A percentile compares a stretch with the other conserved stretches of the same genome.
These are phyloP conservation scores for Gnatocerus cornutus DNA, from an alignment of 2,888 invertebrate species.

Conservation along the genomic window DNA sequence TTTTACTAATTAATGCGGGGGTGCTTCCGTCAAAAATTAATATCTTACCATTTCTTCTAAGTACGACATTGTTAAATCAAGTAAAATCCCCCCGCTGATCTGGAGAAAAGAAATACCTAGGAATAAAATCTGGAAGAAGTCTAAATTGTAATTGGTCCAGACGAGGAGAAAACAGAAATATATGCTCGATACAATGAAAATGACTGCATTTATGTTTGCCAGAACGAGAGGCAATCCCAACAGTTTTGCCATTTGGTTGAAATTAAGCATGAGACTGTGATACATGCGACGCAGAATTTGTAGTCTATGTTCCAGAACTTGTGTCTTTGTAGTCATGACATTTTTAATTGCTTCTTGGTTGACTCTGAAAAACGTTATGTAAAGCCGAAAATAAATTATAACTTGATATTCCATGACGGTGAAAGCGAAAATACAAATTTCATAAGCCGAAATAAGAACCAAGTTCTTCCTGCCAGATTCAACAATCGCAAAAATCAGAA, in stretches of 20 bases:
- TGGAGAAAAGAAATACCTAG: conserved; percentile 9
- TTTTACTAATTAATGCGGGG: too few species aligned
- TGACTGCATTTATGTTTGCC: not conserved
- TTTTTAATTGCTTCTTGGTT: not conserved
- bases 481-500: not conserved
- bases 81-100: not conserved
- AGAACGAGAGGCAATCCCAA: not conserved
- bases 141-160: conserved; percentile 2
- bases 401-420: not conserved
- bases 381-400: not conserved
- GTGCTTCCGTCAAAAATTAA: not conserved
- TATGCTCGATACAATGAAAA: conserved; percentile 2
- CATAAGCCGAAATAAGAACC: conserved; percentile 3
- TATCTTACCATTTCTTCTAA: conserved; percentile 19
- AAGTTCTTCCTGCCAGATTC: not conserved
- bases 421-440: conserved; percentile 11
- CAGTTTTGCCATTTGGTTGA: not conserved
- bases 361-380: conserved; percentile 10
- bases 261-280: conserved; percentile 15
- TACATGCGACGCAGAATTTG: conserved; percentile 5
- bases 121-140: not conserved
- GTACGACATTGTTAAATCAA: not conserved
- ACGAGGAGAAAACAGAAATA: conserved; percentile 9
- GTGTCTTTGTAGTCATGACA: not conserved
- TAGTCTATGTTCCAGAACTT: not conserved